Conservation (phyloP, 2,797 vertebrate genomes). For the Anomalospiza imberbis region DNA sequence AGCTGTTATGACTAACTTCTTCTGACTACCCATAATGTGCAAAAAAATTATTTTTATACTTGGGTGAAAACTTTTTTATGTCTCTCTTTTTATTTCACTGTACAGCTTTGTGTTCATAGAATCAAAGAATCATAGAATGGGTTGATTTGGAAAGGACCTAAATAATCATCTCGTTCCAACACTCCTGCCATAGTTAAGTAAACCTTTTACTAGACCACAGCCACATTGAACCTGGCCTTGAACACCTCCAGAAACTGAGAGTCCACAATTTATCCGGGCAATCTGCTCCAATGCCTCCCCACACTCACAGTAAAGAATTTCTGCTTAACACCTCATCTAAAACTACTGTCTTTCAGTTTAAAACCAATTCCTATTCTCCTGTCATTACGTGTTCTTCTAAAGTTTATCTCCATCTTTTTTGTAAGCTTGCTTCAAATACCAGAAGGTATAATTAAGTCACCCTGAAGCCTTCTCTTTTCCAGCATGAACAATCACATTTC, state of each 20-base stretch:
- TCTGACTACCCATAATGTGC: not conserved
- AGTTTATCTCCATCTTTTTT: not conserved
- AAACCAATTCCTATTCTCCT: not conserved
- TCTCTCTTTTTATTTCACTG: not conserved
- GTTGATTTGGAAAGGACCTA: not conserved
- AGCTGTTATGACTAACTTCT: not conserved
- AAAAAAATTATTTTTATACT: not conserved
- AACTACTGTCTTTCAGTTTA: not conserved
- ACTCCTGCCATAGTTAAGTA: not conserved
- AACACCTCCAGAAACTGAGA: not conserved
- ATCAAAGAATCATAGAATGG: not conserved
- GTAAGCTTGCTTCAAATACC: fast-evolving
- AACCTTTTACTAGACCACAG: not conserved
- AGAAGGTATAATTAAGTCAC: not conserved
- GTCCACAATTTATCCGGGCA: not conserved
- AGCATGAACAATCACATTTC: not conserved
- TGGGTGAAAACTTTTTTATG: not conserved
- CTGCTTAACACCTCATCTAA: not conserved
- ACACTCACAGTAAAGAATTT: not conserved
- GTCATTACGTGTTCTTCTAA: not conserved
- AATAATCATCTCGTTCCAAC: not conserved
- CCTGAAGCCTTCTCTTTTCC: not conserved
- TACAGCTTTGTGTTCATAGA: not conserved
- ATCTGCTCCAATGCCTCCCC: not conserved
- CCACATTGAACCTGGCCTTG: not conserved